These are phyloP conservation scores for Heliconius aoede DNA, from an alignment of 2,888 invertebrate genomes.

Conservation along the genomic window DNA sequence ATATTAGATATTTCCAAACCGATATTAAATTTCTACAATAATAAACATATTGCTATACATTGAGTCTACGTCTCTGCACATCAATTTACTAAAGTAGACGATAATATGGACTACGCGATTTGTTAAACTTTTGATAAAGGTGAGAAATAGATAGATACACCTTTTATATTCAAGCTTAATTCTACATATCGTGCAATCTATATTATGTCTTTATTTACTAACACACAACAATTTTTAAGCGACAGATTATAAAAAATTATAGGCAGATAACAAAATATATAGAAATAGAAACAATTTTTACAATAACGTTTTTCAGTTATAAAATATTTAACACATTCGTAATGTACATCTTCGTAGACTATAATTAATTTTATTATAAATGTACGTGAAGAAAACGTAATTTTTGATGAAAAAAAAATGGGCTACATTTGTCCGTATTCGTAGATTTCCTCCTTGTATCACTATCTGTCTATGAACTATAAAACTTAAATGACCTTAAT, in stretches of 20 bases:
- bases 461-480: background rate
- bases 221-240: constrained; percentile 42
- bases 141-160: constrained; percentile 20
- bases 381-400: background rate
- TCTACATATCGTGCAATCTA: constrained; percentile 35
- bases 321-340: constrained; percentile 21
- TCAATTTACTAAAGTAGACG: constrained; percentile 50
- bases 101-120: constrained; percentile 45
- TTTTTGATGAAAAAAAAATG: background rate
- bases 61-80: constrained; percentile 66
- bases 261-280: background rate
- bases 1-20: constrained; percentile 61
- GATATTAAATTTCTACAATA: constrained; percentile 69
- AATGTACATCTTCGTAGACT: constrained; percentile 18
- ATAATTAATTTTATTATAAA: constrained; percentile 12
- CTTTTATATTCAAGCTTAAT: constrained; percentile 21
- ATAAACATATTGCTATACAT: constrained; percentile 73
- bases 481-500: background rate
- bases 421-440: background rate
- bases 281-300: constrained; percentile 6
- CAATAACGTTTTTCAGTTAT: constrained; percentile 6
- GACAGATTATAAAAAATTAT: constrained; percentile 27
- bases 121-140: constrained; percentile 20
- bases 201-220: constrained; percentile 39
- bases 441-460: background rate